These are phyloP conservation scores for Elephas maximus DNA, from an alignment of 2,113 vertebrate genomes.

Conservation along the genomic window DNA sequence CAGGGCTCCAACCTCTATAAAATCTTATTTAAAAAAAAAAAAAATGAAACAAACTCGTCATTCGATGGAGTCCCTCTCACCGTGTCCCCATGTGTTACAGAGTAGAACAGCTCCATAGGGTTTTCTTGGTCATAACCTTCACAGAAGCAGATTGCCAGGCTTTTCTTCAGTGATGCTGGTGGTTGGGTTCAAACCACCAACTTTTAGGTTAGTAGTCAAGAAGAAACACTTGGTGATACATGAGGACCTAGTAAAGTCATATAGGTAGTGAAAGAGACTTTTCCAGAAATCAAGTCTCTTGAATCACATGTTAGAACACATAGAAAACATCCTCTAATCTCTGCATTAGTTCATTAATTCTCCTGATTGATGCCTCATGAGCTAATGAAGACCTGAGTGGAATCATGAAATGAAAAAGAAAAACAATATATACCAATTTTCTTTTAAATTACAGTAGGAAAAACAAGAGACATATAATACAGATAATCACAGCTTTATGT, in stretches of 20 bases:
- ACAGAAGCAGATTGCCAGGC: no score
- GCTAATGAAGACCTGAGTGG: neutral
- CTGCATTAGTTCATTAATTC: neutral
- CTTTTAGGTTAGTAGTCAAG: no score
- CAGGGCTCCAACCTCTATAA: no score
- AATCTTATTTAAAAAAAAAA: no score
- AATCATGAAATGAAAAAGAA: neutral
- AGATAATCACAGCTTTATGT: neutral
- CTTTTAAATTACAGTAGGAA: neutral
- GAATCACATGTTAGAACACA: neutral
- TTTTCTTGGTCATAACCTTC: no score
- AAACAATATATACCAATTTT: neutral
- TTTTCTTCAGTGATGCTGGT: no score
- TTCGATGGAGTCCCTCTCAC: no score
- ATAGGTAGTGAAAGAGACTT: neutral
- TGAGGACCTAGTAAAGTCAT: neutral
- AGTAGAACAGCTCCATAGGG: no score
- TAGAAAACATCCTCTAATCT: neutral
- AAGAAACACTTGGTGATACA: no score
- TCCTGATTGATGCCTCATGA: neutral
- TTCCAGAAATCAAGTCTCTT: neutral
- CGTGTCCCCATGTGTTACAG: no score
- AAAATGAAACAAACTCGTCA: no score
- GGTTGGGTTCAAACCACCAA: no score
- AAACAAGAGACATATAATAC: neutral